A percentile compares a stretch with the other conserved stretches of the same genome.
These are phyloP conservation scores for Meteorus colon DNA, from an alignment of 2,888 invertebrate genomes.

Conservation along the genomic window DNA sequence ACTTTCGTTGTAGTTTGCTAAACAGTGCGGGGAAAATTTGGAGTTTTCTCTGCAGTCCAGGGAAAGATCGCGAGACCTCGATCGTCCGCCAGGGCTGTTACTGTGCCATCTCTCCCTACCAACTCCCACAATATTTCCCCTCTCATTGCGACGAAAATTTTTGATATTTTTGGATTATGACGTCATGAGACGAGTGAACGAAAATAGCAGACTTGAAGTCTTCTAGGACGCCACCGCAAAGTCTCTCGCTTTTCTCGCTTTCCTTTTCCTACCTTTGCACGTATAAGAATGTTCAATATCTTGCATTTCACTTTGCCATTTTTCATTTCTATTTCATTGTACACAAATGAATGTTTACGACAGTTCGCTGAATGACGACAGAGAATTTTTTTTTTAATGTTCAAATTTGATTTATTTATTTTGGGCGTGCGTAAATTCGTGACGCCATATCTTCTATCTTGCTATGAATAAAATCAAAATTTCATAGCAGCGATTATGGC, in stretches of 20 bases:
- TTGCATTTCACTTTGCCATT: not conserved
- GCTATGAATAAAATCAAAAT: conserved; percentile 6
- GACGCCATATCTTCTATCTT: not conserved
- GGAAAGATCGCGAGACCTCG: conserved; percentile 67
- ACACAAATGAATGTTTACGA: not conserved
- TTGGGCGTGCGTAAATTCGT: not conserved
- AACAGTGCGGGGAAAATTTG: conserved; percentile 44
- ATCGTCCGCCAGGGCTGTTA: conserved; percentile 57
- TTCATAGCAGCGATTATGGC: not conserved
- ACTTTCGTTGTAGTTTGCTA: not conserved
- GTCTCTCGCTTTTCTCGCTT: conserved; percentile 51
- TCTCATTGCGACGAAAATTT: conserved; percentile 54
- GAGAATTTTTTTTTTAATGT: not conserved
- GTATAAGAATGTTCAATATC: not conserved
- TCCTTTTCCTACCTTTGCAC: conserved; percentile 19
- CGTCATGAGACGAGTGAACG: conserved; percentile 67
- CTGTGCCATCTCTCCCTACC: conserved; percentile 57
- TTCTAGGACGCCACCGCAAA: conserved; percentile 62
- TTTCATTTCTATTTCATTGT: conserved; percentile 11
- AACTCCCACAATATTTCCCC: conserved; percentile 45
- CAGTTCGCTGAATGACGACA: not conserved
- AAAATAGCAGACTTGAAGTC: conserved; percentile 67
- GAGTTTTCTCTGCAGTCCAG: conserved; percentile 50
- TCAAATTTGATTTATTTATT: not conserved
- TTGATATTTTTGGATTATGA: conserved; percentile 70